Conservation (phyloP, 2,113 vertebrate species). For the Dicrurus megarhynchus region DNA sequence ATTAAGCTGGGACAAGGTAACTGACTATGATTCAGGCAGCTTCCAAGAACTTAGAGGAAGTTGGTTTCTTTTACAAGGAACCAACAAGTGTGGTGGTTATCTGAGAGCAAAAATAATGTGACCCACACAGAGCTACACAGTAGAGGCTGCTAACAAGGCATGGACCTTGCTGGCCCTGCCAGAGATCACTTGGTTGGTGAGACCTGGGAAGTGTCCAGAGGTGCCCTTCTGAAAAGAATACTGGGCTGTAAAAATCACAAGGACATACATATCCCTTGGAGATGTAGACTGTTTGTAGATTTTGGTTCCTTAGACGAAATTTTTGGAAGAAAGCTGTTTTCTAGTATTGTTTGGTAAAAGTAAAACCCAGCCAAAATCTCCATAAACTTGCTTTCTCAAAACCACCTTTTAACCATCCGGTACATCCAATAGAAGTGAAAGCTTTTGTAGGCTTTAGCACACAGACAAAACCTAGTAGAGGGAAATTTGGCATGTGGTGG, state of each 20-base stretch:
- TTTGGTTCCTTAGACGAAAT: background rate
- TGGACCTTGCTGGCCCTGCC: background rate
- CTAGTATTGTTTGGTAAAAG: background rate
- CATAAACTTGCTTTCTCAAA: background rate
- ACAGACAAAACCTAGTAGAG: background rate
- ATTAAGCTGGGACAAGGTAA: background rate
- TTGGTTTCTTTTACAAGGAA: background rate
- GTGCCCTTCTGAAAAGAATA: background rate
- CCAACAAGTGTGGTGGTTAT: background rate
- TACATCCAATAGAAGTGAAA: background rate
- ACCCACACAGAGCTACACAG: rapidly evolving
- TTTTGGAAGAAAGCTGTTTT: background rate
- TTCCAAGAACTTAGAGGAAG: background rate
- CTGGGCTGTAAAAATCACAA: background rate
- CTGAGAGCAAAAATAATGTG: background rate
- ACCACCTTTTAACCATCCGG: background rate
- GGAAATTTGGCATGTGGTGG: background rate
- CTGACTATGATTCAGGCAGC: background rate
- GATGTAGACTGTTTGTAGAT: background rate
- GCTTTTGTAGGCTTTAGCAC: background rate
- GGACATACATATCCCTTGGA: background rate
- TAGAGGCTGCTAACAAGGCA: background rate
- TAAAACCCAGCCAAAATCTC: background rate
- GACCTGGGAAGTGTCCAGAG: background rate
- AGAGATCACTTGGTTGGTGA: background rate